These are phyloP conservation scores for fruit fly (Drosophila melanogaster) DNA, from an alignment of 1,140 invertebrate genomes.

Conservation along the genomic window Release_6_plus_ISO1_MT NT_037436.4:12097501-12098000, in stretches of 20 bases:
- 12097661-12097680: constrained; percentile 33
- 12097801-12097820: constrained; percentile 8
- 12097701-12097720: constrained; percentile 59
- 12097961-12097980: background rate
- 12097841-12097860: constrained; percentile 9
- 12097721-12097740: constrained; percentile 64
- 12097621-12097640: constrained; percentile 73
- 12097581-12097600: constrained; percentile 32
- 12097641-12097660: constrained; percentile 42
- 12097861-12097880: constrained; percentile 38
- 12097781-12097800: constrained; percentile 34
- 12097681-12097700: constrained; percentile 55
- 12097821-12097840: constrained; percentile 15
- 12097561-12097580: constrained; percentile 66
- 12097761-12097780: constrained; percentile 70
- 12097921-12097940: background rate
- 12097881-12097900: background rate
- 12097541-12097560: constrained; percentile 9
- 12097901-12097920: background rate
- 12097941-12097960: background rate
- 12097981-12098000: too few relatives aligned
- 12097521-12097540: too few relatives aligned
- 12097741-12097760: constrained; percentile 58
- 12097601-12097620: constrained; percentile 69
- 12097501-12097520: too few relatives aligned